Evolutionary conservation across 2,888 invertebrate species (phyloP), one percentile per base, ranked within the genome.

Genomic region (Caradrina clavipalpis): DNA sequence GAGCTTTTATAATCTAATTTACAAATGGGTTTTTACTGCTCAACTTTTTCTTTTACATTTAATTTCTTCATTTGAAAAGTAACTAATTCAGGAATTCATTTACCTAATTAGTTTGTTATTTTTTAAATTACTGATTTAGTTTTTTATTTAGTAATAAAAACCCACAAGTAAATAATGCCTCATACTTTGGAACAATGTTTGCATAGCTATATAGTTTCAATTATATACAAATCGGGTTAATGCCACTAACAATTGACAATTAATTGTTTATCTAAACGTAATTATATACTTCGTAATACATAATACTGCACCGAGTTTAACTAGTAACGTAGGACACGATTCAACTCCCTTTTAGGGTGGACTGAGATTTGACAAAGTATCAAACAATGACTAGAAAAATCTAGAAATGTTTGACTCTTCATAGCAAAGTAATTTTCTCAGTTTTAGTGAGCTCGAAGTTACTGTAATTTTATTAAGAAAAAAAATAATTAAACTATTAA

Each of bases 161-260:
- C 69, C 57, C 64, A 57, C 2, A 3, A 10, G 61, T 74, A 74
- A 76, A 67, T 55, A 65, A 69, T 65, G 63, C 69, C 47, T 26
- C 58, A 26, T 67, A 82, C 58, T 75, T 78, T 69, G 77, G 72
- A 83, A 82, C 63, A 82, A 70, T 71, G 21, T 71, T 68, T 75
- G 80, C 73, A 77, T 81, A 74, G 69, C 65, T 68, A 71, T 68
- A 73, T 76, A 76, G 59, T 71, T 78, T 79, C 59, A 78, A 80
- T 73, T 86, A 84, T 88, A 76, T 86, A 88, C 83, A 84, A 66
- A 66, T 79, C 78, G 81, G 76, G 59, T 71, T 82, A 88, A 86
- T 85, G 87, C 81, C 73, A 83, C 87, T 91, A 91, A 89, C 90
- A 92, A 92, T 92, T 92, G 92, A 92, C 92, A 89, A 84, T 84